These are phyloP conservation scores for Blomia tropicalis DNA, from an alignment of 2,888 invertebrate genomes.

Conservation along the genomic window DNA sequence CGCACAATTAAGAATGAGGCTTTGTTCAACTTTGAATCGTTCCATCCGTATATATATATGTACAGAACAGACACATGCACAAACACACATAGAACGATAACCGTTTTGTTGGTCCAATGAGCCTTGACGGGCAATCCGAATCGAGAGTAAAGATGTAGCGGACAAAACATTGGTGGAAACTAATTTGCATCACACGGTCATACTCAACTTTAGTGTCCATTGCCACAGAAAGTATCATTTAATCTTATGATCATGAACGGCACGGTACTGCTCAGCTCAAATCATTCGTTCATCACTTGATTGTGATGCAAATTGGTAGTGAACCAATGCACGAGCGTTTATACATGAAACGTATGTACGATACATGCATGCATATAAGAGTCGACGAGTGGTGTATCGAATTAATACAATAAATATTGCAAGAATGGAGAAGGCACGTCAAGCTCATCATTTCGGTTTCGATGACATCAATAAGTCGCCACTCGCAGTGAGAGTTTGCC, in stretches of 20 bases:
- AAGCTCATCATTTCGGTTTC: background rate
- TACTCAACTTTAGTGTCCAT: too few species aligned
- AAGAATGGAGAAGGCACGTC: background rate
- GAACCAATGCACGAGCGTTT: too few species aligned
- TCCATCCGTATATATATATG: too few species aligned
- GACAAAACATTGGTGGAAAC: too few species aligned
- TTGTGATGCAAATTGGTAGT: conserved; percentile 10
- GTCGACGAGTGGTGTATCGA: background rate
- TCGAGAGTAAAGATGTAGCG: background rate
- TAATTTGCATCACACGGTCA: conserved; percentile 7
- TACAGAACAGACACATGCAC: too few species aligned
- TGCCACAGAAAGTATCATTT: too few species aligned
- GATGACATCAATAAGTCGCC: conserved; percentile 15
- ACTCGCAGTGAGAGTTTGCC: background rate
- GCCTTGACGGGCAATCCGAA: background rate
- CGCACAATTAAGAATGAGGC: background rate
- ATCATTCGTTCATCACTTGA: too few species aligned
- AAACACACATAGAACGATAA: too few species aligned
- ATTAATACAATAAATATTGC: background rate
- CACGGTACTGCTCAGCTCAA: too few species aligned
- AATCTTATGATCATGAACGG: background rate
- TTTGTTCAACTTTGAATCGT: too few species aligned
- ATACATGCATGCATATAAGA: too few species aligned
- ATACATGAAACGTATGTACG: too few species aligned
- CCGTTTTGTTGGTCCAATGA: background rate